Percentiles rank a stretch among this genome's conserved stretches.
Conservation (phyloP, 2,797 vertebrate species). For the Acanthopagrus latus region DNA sequence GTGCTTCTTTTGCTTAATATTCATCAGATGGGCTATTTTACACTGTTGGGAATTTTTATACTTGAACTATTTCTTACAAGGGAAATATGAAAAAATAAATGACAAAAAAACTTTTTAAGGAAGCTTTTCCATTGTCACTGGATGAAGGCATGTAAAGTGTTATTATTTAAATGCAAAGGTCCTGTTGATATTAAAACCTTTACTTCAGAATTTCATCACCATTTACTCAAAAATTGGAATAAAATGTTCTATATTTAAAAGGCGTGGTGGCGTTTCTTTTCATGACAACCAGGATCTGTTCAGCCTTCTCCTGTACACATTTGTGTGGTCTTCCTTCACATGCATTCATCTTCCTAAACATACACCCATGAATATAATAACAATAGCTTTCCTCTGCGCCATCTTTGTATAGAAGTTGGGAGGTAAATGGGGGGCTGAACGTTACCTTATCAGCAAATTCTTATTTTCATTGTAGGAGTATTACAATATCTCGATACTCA, state of each 20-base stretch:
- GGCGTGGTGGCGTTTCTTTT: slow-evolving; percentile 56
- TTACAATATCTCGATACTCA: too few relatives aligned
- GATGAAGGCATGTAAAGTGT: slow-evolving; percentile 94
- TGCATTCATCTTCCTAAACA: neutral
- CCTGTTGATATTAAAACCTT: slow-evolving; percentile 92
- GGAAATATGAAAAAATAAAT: slow-evolving; percentile 94
- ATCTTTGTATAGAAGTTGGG: neutral
- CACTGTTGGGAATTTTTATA: slow-evolving; percentile 99
- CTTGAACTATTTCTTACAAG: slow-evolving; percentile 99
- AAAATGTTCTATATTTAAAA: slow-evolving; percentile 87
- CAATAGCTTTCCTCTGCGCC: neutral
- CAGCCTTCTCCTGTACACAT: neutral
- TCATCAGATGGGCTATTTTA: slow-evolving; percentile 97
- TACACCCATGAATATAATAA: neutral
- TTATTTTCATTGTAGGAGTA: too few relatives aligned
- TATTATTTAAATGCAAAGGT: slow-evolving; percentile 93
- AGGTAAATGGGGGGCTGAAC: neutral
- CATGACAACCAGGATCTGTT: neutral
- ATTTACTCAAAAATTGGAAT: slow-evolving; percentile 93
- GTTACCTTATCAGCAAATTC: neutral
- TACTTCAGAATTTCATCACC: slow-evolving; percentile 93
- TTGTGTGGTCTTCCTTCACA: neutral
- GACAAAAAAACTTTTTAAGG: slow-evolving; percentile 88
- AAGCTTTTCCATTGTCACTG: slow-evolving; percentile 95
- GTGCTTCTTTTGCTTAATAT: slow-evolving; percentile 95